phyloP scores from a whole-genome alignment of 2,113 vertebrate species.

The Microtus pennsylvanicus region DNA sequence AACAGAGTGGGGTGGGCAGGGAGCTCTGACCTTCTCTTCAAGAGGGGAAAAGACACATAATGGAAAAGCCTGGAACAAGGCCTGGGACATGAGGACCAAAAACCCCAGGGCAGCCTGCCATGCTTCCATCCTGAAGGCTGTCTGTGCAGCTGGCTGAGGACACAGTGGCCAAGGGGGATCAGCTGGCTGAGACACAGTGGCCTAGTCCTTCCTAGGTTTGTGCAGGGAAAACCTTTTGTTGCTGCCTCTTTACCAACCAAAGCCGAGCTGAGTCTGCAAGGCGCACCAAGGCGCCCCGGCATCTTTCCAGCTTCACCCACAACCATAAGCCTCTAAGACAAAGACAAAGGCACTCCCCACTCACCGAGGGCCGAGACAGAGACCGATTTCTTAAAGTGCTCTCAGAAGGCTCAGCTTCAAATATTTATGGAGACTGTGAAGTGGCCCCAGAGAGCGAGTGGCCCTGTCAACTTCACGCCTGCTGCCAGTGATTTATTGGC shows the following conservation, averaged over 20 bases:
- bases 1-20: neutral
- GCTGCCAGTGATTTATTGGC: constrained; percentile 69
- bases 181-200: neutral
- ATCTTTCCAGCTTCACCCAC: neutral
- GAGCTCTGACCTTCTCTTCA: neutral
- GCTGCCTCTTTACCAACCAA: neutral
- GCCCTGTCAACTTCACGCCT: neutral
- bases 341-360: constrained; percentile 22
- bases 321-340: neutral
- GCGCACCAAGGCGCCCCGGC: fast-evolving
- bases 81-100: neutral
- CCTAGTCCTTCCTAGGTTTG: fast-evolving
- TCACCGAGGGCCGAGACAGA: neutral
- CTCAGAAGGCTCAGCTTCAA: constrained; percentile 50
- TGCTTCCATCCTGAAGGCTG: neutral
- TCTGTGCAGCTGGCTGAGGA: neutral
- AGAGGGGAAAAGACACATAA: fast-evolving
- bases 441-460: neutral
- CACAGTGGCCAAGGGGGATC: fast-evolving
- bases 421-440: constrained; percentile 45
- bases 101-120: neutral
- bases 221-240: neutral
- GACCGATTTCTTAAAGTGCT: constrained; percentile 16
- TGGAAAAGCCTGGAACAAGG: neutral
- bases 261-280: fast-evolving